Evolutionary conservation across 2,113 vertebrate species (phyloP).

Genomic region (Athene noctua): DNA sequence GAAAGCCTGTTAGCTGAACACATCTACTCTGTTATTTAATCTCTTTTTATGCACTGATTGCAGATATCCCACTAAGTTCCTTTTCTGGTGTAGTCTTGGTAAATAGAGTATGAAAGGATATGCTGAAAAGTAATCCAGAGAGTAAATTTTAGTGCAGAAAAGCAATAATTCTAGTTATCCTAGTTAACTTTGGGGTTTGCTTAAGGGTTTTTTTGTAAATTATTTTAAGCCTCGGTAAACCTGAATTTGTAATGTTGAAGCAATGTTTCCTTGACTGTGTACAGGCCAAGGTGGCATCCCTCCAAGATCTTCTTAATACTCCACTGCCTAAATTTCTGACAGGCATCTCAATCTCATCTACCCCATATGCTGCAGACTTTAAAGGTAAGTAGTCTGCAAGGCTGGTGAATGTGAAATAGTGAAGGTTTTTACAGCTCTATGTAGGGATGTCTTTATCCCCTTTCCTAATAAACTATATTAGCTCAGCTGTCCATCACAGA

Average conservation of each 20-base stretch:
- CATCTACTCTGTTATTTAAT: neutral
- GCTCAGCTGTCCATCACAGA: neutral
- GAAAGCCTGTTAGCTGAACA: neutral
- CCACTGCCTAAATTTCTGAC: slow-evolving; percentile 77
- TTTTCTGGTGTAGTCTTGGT: neutral
- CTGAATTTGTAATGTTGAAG: neutral
- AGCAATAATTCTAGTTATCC: neutral
- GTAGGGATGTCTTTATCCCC: neutral
- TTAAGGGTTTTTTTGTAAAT: neutral
- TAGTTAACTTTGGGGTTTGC: neutral
- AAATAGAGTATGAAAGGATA: neutral
- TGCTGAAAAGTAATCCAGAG: neutral
- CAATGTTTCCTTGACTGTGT: neutral
- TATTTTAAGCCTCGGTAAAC: neutral
- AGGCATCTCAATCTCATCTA: slow-evolving; percentile 65
- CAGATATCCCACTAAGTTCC: neutral
- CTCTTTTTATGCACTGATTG: neutral
- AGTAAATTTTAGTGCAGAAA: neutral
- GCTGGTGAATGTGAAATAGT: neutral
- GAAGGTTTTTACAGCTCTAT: neutral
- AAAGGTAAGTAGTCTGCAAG: slow-evolving; percentile 67
- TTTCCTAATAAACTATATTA: neutral
- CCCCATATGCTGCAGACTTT: slow-evolving; percentile 67
- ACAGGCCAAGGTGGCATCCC: slow-evolving; percentile 64
- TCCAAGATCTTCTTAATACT: slow-evolving; percentile 78